Conservation (phyloP, 2,888 invertebrate species). For the Brachycybe producta region DNA sequence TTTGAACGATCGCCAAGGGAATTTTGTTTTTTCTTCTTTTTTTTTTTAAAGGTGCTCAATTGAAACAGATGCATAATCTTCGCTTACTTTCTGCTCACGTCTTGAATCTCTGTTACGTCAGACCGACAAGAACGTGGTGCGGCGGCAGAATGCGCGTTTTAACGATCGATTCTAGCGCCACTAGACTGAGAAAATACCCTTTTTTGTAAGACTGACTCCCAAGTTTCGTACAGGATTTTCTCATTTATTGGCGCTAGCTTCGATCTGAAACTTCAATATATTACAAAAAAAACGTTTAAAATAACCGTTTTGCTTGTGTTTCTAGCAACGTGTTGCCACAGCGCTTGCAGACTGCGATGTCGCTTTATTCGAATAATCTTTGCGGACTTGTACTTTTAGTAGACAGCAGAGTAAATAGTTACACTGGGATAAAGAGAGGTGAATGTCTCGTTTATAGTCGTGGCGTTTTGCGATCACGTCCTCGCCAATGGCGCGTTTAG, state of each 20-base stretch:
- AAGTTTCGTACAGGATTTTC: too few species aligned
- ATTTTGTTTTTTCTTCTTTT: neutral
- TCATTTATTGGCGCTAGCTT: too few species aligned
- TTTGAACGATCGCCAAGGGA: neutral
- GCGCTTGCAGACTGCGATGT: conserved; percentile 80
- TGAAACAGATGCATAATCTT: conserved; percentile 97
- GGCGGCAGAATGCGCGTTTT: neutral
- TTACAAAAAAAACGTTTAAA: too few species aligned
- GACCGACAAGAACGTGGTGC: conserved; percentile 17
- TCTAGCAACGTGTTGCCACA: conserved; percentile 45
- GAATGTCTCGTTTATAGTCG: conserved; percentile 16
- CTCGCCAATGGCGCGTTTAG: too few species aligned
- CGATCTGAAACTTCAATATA: too few species aligned
- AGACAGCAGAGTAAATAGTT: conserved; percentile 49
- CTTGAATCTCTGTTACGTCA: conserved; percentile 55
- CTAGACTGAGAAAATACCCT: too few species aligned
- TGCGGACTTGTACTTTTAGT: conserved; percentile 75
- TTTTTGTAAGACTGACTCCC: too few species aligned
- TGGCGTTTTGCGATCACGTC: too few species aligned
- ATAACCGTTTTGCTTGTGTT: neutral
- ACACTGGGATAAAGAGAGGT: conserved; percentile 50
- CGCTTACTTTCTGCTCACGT: conserved; percentile 75
- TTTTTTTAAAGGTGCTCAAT: conserved; percentile 56
- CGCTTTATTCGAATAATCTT: conserved; percentile 81
- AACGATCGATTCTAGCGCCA: too few species aligned